A percentile compares a stretch with the other conserved stretches of the same genome.
Evolutionary conservation across 2,888 invertebrate species (phyloP).

Genomic region (Phaedon cochleariae): DNA sequence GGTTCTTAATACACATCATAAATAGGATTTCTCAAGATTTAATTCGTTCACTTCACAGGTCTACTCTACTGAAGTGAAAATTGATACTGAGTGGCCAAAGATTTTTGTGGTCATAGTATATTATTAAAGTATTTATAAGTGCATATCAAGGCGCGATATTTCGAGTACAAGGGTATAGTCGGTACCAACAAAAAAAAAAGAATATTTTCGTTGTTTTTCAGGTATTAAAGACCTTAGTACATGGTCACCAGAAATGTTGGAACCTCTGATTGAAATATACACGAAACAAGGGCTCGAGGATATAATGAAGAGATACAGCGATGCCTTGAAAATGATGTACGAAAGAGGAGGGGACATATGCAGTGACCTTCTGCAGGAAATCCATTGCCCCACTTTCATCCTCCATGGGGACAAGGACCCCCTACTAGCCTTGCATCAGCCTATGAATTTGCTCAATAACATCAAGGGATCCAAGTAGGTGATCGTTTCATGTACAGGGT

Average conservation of each 20-base stretch:
- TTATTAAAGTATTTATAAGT: no score
- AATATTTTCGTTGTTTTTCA: no score
- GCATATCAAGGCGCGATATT: no score
- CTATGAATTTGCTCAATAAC: constrained; percentile 73
- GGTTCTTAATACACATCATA: no score
- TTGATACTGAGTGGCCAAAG: no score
- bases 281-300: constrained; percentile 74
- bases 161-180: no score
- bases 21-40: no score
- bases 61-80: no score
- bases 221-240: constrained; percentile 75
- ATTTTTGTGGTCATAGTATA: no score
- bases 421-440: constrained; percentile 78
- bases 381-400: constrained; percentile 80
- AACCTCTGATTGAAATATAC: constrained; percentile 77
- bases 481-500: no score
- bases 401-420: constrained; percentile 86
- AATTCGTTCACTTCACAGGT: no score
- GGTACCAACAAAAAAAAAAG: no score
- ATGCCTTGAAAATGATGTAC: constrained; percentile 68
- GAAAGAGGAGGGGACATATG: constrained; percentile 78
- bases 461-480: constrained; percentile 72
- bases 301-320: constrained; percentile 79
- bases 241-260: constrained; percentile 83
- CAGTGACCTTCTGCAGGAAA: constrained; percentile 68